phyloP scores from a whole-genome alignment of 2,797 vertebrate species.

The Rhadinocentrus ornatus region DNA sequence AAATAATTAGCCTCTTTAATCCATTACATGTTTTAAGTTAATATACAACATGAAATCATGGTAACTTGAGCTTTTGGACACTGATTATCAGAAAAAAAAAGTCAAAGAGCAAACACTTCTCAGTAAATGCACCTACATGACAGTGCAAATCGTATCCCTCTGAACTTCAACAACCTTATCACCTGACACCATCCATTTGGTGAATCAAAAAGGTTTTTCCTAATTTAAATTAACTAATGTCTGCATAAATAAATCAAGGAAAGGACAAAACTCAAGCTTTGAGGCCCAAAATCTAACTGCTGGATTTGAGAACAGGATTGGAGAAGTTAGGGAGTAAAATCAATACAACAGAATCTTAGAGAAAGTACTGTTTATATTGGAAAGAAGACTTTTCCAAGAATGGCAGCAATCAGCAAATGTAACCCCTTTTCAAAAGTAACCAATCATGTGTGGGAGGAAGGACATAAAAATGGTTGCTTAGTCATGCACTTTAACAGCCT shows the following conservation, averaged over 20 bases:
- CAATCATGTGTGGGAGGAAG: not conserved
- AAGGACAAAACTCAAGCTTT: not conserved
- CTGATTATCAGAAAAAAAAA: slow-evolving; percentile 11
- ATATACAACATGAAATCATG: slow-evolving; percentile 18
- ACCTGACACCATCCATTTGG: not conserved
- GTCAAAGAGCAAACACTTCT: not conserved
- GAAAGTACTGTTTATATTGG: not conserved
- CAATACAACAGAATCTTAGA: not conserved
- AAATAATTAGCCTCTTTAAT: slow-evolving; percentile 25
- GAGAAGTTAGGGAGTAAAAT: not conserved
- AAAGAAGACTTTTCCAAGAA: not conserved
- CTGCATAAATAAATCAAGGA: not conserved
- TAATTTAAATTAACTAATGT: not conserved
- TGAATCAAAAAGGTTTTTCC: not conserved
- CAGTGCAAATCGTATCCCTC: not conserved
- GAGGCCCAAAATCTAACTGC: not conserved
- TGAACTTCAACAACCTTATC: not conserved
- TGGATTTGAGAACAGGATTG: not conserved
- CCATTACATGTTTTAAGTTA: slow-evolving; percentile 20
- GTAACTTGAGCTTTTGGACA: slow-evolving; percentile 50
- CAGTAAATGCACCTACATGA: not conserved
- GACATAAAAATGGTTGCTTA: not conserved
- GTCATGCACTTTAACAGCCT: not conserved
- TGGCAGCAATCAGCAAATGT: not conserved
- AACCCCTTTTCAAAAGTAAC: not conserved